Percentiles rank a stretch among this genome's conserved stretches.
phyloP scores from a whole-genome alignment of 2,888 invertebrate genomes.

The Hemistola chrysoprasaria region DNA sequence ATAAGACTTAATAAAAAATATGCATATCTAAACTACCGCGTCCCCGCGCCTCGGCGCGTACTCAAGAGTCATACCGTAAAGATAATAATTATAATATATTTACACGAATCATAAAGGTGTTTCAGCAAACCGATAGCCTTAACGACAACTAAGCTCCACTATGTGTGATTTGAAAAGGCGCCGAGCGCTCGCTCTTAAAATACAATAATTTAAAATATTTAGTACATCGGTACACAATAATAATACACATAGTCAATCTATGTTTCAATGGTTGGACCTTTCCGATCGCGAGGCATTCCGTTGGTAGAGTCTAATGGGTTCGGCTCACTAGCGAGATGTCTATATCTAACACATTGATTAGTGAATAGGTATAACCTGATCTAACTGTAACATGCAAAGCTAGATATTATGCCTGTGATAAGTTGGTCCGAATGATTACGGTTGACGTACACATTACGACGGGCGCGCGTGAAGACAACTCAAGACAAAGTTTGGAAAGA shows the following conservation, averaged over 20 bases:
- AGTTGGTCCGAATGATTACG: too few species aligned
- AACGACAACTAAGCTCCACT: constrained; percentile 78
- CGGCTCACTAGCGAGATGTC: constrained; percentile 6
- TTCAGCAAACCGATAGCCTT: constrained; percentile 78
- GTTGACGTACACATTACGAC: too few species aligned
- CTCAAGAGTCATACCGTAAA: constrained; percentile 73
- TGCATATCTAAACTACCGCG: constrained; percentile 77
- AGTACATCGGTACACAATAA: constrained; percentile 53
- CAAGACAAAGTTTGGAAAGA: too few species aligned
- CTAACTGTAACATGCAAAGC: too few species aligned
- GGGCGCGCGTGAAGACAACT: too few species aligned
- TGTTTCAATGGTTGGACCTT: constrained; percentile 44
- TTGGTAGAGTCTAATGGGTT: neutral
- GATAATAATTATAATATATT: constrained; percentile 78
- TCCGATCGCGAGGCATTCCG: constrained; percentile 36
- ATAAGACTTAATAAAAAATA: constrained; percentile 81
- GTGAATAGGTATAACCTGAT: too few species aligned
- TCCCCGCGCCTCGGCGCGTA: constrained; percentile 41
- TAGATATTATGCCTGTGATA: too few species aligned
- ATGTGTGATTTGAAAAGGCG: constrained; percentile 77
- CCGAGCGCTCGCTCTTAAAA: constrained; percentile 69
- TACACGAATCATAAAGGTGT: constrained; percentile 78
- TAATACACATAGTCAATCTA: constrained; percentile 52
- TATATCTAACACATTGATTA: too few species aligned
- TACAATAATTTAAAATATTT: constrained; percentile 77